Evolutionary conservation across 2,797 vertebrate species (phyloP).

Genomic region (Enteromius afrohamiltoni): DNA sequence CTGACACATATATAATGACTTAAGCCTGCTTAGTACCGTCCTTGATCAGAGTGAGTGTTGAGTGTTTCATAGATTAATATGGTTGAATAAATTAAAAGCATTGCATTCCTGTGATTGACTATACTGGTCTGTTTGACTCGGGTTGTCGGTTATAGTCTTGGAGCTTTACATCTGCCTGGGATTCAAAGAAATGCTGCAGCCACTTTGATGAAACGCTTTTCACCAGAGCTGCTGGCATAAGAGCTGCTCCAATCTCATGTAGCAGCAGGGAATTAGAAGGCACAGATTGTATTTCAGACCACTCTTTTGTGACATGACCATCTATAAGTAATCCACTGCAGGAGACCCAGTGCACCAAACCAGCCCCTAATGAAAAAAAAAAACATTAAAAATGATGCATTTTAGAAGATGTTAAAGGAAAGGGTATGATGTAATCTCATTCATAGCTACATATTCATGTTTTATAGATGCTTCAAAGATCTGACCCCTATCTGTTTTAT

Average conservation of each 20-base stretch:
- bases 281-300: constrained; percentile 30
- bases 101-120: neutral
- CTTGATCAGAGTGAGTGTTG: neutral
- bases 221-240: constrained; percentile 14
- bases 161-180: constrained; percentile 32
- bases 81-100: neutral
- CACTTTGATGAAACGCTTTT: constrained; percentile 39
- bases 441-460: neutral
- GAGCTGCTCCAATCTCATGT: constrained; percentile 32
- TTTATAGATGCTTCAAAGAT: neutral
- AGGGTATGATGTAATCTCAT: neutral
- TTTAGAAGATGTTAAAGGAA: neutral
- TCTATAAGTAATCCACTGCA: constrained; percentile 13
- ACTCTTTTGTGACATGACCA: constrained; percentile 16
- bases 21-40: neutral
- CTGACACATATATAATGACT: neutral
- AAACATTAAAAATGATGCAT: neutral
- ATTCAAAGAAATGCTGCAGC: constrained; percentile 15
- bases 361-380: constrained; percentile 13
- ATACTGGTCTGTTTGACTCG: neutral
- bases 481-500: neutral
- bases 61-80: neutral
- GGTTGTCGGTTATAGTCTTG: neutral
- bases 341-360: constrained; percentile 9
- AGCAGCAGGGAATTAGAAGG: constrained; percentile 39